Evolutionary conservation across 1,140 invertebrate species (phyloP), one percentile per base, ranked within the genome.

Genomic region (Halesus radiatus): DNA sequence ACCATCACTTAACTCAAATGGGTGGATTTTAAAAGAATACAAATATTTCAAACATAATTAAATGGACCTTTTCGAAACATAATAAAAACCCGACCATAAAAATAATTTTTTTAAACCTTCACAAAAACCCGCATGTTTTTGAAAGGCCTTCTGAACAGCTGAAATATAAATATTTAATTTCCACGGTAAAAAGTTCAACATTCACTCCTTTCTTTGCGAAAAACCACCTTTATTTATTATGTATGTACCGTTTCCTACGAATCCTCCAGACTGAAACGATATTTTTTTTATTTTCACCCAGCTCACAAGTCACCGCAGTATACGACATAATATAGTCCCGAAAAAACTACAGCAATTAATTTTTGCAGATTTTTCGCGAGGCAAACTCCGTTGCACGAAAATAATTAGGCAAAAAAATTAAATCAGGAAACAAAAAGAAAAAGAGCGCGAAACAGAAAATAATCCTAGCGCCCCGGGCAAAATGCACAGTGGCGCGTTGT

Each of bases 331-430:
- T 13, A 37, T 37, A 70, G 32, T 32, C 66, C 37, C 50, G 29
- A 62, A 72, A 79, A 81, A 83, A 83, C 79, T 83, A 70, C 81
- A 83, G 78, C 81, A 83, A 83, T 83, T 83, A 83, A 79, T 80
- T 82, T 79, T 73, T 76, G 68, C 76, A 70, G 76, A 60, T 79
- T 79, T 78, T 72, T 68, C 75, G 75, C 72, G 75, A 66, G 22
- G 68, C 50, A 78, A 80, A 80, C 78, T 78, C 75, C 79, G 75
- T 79, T 80, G 79, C 81, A 60, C 76, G 76, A 83, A 83, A 83
- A 83, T 83, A 83, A 83, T 83, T 83, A 83, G 81, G 79, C 81
- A 83, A 83, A 83, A 83, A 83, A 80, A 78, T 60, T 23, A 81
- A 81, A 80, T 73, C 58, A 54, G 75, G 29, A 68, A 80, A 73